phyloP scores from a whole-genome alignment of 2,113 vertebrate species.

The Barbus barbus region DNA sequence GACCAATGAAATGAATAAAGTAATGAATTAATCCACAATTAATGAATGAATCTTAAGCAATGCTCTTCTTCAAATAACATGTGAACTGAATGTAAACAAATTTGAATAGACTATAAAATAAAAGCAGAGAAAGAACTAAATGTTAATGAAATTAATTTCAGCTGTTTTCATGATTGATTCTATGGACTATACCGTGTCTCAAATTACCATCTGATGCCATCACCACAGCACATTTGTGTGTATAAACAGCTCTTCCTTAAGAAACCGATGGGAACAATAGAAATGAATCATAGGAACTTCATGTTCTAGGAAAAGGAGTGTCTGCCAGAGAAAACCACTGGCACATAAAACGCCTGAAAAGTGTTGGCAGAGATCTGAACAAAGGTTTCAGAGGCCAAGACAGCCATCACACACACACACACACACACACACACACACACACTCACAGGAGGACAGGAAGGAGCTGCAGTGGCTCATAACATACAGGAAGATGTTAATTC shows the following conservation, averaged over 20 bases:
- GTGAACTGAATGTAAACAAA: not conserved
- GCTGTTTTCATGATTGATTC: not conserved
- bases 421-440: not conserved
- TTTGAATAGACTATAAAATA: not conserved
- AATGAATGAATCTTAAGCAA: not conserved
- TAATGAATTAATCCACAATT: not conserved
- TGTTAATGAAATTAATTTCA: not conserved
- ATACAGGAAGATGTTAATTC: conserved; percentile 46
- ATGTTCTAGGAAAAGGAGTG: conserved; percentile 6
- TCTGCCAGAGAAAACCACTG: not conserved
- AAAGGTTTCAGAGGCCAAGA: not conserved
- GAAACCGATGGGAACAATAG: not conserved
- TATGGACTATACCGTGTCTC: not conserved
- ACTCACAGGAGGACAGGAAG: conserved; percentile 10
- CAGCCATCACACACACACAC: not conserved
- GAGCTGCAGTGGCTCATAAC: conserved; percentile 28
- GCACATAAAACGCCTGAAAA: not conserved
- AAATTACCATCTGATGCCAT: not conserved
- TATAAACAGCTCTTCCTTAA: not conserved
- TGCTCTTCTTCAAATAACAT: not conserved
- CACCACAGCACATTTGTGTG: not conserved
- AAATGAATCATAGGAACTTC: not conserved
- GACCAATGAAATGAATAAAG: not conserved
- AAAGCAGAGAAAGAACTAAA: not conserved
- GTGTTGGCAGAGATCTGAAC: not conserved